Evolutionary conservation across 2,113 vertebrate species (phyloP), one percentile per base, ranked within the genome.

Genomic region (Psittacara wagleri): DNA sequence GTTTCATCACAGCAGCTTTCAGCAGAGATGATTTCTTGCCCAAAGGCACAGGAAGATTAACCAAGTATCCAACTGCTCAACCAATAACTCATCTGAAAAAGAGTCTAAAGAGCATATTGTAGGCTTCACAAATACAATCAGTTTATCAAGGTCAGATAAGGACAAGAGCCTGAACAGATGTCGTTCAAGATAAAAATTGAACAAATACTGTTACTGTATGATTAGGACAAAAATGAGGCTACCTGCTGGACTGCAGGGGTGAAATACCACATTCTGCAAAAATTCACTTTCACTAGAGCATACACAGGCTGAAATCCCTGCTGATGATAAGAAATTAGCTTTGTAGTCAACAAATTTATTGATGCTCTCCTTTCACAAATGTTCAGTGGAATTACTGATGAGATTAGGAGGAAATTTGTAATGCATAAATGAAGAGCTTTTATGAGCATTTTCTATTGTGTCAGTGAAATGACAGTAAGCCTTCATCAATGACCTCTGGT

Each of bases 61-160:
- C 95, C 96, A 97, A 90, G 80, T 97, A 95, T 96, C 93, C 89
- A 94, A 91, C 86, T 88, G 85, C 86, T 97, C 96, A 90, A 63
- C 86, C 92, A 97, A 95, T 97, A 97, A 96, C 75, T 96, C 94
- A 97, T 91, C 90, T 94, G 96, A 94, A 96, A 97, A 96, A 69
- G 62, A 94, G 77, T 93, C 74, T 96, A 94, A 95, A 92, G 77
- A 97, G 91, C 89, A 93, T 97, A 96, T 96, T 94, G 91, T 83
- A 92, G 91, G 74, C 62, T 97, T 95, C 96, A 81, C 90, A 97
- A 97, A 95, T 95, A 90, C 83, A 96, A 96, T 96, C 91, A 94
- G 89, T 95, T 96, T 94, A 96, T 96, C 96, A 98, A 97, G 97
- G 97, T 97, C 97, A 96, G 81, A 85, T 97, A 97, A 98, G 94